These are phyloP conservation scores for Catocala sponsa DNA, from an alignment of 2,888 invertebrate genomes.

Conservation along the genomic window DNA sequence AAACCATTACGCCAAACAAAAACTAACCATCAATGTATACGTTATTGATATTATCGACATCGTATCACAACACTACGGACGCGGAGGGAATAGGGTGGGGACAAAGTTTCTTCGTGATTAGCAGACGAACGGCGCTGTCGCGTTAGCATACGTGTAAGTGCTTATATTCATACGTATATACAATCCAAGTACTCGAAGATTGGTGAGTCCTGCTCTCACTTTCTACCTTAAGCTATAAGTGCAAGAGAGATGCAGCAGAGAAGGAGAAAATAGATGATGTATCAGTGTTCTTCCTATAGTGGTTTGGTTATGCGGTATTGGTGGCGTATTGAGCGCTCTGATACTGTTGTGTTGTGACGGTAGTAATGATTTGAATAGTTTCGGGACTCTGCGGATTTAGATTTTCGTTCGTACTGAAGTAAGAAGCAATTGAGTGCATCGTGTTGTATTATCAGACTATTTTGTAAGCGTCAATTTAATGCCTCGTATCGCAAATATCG, in stretches of 20 bases:
- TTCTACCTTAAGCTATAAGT: neutral
- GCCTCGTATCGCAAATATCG: neutral
- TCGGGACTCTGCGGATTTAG: neutral
- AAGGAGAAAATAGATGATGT: neutral
- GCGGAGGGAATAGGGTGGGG: conserved; percentile 42
- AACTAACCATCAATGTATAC: no score
- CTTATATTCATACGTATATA: conserved; percentile 5
- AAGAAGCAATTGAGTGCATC: neutral
- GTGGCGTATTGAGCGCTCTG: neutral
- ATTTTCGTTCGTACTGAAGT: neutral
- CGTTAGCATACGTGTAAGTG: conserved; percentile 37
- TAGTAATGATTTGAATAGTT: neutral
- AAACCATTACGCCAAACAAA: no score
- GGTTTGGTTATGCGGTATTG: neutral
- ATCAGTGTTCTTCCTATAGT: neutral
- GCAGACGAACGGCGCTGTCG: conserved; percentile 63
- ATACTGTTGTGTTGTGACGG: neutral
- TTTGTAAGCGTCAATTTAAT: neutral
- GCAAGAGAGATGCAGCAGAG: neutral
- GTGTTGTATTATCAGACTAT: neutral
- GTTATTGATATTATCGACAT: conserved; percentile 19
- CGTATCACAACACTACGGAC: conserved; percentile 48
- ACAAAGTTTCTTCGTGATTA: conserved; percentile 77
- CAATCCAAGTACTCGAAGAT: neutral
- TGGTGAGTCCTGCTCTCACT: neutral